Conservation (phyloP, 2,113 vertebrate genomes). For the Sialia sialis region DNA sequence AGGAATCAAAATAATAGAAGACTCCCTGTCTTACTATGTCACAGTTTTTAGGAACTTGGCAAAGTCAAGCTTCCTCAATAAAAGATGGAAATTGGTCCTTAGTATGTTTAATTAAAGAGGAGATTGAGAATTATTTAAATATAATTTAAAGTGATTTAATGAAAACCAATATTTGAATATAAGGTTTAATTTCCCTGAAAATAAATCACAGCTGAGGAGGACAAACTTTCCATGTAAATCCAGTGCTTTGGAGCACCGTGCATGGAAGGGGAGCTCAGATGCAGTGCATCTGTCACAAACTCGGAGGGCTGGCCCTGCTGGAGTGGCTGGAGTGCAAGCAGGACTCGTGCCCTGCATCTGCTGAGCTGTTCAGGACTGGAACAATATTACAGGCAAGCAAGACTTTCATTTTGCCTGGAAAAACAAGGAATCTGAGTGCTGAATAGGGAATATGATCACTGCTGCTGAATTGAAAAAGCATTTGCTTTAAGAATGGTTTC, state of each 20-base stretch:
- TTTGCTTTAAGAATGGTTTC: not conserved
- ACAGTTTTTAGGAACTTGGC: not conserved
- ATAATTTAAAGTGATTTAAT: conserved; percentile 24
- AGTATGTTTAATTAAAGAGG: conserved; percentile 10
- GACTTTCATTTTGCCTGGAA: not conserved
- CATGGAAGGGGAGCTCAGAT: not conserved
- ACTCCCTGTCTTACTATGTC: not conserved
- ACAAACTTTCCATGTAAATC: not conserved
- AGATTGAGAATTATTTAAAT: conserved; percentile 30
- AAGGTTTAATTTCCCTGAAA: conserved; percentile 26
- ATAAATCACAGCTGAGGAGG: not conserved
- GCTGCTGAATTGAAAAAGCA: not conserved
- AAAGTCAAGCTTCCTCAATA: not conserved
- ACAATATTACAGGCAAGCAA: not conserved
- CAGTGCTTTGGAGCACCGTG: not conserved
- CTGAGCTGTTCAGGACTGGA: not conserved
- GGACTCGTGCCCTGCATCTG: not conserved
- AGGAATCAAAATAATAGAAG: not conserved
- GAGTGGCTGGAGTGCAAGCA: not conserved
- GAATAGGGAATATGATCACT: not conserved
- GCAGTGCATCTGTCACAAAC: not conserved
- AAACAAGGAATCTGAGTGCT: not conserved
- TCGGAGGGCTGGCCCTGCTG: rapidly evolving
- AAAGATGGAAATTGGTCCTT: not conserved
- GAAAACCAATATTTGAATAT: conserved; percentile 23